Conservation (phyloP, 2,888 invertebrate species). For the Pseudeuparius sepicola region DNA sequence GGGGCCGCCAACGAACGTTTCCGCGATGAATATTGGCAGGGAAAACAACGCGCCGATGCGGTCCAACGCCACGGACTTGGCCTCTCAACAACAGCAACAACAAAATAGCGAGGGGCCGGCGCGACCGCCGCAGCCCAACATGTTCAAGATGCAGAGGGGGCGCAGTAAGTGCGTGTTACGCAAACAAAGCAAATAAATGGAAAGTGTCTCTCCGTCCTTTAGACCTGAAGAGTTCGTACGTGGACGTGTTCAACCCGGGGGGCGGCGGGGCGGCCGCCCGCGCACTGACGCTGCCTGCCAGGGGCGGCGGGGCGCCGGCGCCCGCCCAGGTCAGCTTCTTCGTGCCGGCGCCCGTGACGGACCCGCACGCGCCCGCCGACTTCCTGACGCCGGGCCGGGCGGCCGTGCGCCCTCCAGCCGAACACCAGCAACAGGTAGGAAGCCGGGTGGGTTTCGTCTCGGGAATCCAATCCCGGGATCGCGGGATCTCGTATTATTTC, state of each 20-base stretch:
- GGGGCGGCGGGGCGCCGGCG: constrained; percentile 27
- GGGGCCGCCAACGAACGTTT: too few relatives aligned
- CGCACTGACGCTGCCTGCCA: constrained; percentile 36
- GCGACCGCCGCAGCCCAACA: constrained; percentile 47
- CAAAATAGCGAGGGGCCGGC: too few relatives aligned
- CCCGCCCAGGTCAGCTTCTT: constrained; percentile 44
- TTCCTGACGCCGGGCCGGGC: constrained; percentile 41
- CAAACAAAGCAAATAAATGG: not conserved
- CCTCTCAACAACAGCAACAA: too few relatives aligned
- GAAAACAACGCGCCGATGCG: too few relatives aligned
- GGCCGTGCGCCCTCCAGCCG: constrained; percentile 25
- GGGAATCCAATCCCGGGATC: too few relatives aligned
- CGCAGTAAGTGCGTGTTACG: constrained; percentile 50
- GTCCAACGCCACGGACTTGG: too few relatives aligned
- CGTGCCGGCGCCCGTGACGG: constrained; percentile 45
- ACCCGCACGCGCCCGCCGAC: constrained; percentile 47
- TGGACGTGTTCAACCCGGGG: constrained; percentile 78
- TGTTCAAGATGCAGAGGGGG: constrained; percentile 70
- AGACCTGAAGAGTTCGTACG: constrained; percentile 79
- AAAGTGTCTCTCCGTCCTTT: constrained; percentile 24
- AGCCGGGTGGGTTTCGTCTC: too few relatives aligned
- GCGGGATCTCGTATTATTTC: too few relatives aligned
- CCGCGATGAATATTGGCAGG: too few relatives aligned
- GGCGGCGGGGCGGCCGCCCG: constrained; percentile 32
- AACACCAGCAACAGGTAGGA: too few relatives aligned